Conservation (phyloP, 2,797 vertebrate genomes). For the Hybognathus amarus region DNA sequence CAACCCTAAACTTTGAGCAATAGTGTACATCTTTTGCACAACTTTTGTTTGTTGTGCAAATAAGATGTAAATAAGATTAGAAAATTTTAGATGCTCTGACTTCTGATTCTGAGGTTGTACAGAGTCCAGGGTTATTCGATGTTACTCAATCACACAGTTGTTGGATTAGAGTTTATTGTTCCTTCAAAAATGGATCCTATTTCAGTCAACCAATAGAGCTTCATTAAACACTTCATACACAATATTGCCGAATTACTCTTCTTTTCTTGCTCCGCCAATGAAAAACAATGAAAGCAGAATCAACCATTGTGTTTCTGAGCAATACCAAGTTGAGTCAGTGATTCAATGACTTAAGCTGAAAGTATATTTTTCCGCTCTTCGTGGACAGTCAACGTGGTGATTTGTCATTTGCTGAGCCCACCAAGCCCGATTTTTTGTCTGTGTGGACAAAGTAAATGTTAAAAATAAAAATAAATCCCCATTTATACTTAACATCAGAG, state of each 20-base stretch:
- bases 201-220: not conserved
- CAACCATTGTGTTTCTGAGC: not conserved
- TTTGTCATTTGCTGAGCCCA: not conserved
- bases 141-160: not conserved
- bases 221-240: not conserved
- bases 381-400: not conserved
- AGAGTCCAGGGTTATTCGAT: not conserved
- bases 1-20: too few species aligned
- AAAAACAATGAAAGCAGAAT: not conserved
- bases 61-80: not conserved
- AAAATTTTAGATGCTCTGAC: not conserved
- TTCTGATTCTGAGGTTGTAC: not conserved
- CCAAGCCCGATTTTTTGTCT: not conserved
- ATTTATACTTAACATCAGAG: not conserved
- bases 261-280: not conserved
- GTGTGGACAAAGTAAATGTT: not conserved
- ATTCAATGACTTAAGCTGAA: not conserved
- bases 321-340: not conserved
- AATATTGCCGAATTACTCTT: not conserved
- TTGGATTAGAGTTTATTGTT: not conserved
- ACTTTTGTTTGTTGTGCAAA: constrained; percentile 1
- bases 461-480: not conserved
- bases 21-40: constrained; percentile 58
- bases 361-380: constrained; percentile 6
- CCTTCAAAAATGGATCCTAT: not conserved